Evolutionary conservation across 2,797 vertebrate species (phyloP).

Genomic region (Oryzias dopingdopingensis): DNA sequence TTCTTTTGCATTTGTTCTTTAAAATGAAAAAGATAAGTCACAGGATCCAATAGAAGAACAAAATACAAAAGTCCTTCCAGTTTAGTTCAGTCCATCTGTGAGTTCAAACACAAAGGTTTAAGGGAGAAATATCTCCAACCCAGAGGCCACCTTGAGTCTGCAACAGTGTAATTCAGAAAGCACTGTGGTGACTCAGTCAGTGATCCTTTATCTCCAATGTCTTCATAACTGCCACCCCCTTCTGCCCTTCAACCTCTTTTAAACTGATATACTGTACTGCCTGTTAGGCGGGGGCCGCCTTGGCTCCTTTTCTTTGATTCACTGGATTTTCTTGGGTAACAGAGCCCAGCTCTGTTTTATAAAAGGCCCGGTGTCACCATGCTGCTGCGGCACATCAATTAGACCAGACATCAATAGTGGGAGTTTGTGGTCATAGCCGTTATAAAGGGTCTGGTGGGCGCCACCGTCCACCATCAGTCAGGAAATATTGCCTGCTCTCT

Average conservation of each 20-base stretch:
- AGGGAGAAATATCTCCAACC: constrained; percentile 30
- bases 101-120: too few species aligned
- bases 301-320: constrained; percentile 24
- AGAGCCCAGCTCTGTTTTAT: constrained; percentile 38
- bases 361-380: constrained; percentile 21
- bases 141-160: constrained; percentile 21
- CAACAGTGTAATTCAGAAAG: constrained; percentile 32
- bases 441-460: constrained; percentile 48
- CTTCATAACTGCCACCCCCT: constrained; percentile 28
- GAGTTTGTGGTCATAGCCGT: constrained; percentile 43
- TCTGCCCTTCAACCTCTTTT: constrained; percentile 34
- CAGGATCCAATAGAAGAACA: too few species aligned
- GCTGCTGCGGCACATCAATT: constrained; percentile 41
- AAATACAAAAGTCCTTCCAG: too few species aligned
- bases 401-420: constrained; percentile 41
- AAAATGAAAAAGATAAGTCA: too few species aligned
- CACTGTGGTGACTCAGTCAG: constrained; percentile 30
- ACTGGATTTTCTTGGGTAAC: constrained; percentile 31
- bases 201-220: constrained; percentile 41
- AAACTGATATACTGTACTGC: constrained; percentile 52
- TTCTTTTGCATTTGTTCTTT: too few species aligned
- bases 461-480: constrained; percentile 41
- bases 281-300: constrained; percentile 36
- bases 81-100: too few species aligned
- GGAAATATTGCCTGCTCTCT: constrained; percentile 60